These are phyloP conservation scores for Laothoe populi DNA, from an alignment of 2,888 invertebrate species.

Conservation along the genomic window DNA sequence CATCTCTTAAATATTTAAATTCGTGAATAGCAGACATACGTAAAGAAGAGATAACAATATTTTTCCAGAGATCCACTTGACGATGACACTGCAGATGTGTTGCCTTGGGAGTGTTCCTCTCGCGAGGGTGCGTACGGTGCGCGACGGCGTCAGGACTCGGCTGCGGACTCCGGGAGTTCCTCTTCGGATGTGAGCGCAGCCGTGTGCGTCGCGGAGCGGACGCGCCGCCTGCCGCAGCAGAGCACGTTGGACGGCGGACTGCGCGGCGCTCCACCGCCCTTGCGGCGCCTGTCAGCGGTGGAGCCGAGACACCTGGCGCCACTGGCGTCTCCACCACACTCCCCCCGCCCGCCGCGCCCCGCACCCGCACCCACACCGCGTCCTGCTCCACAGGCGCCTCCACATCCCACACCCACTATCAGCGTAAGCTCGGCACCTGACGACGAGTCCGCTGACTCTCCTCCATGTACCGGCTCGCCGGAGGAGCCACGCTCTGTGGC, in stretches of 20 bases:
- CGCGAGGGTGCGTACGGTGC: conserved; percentile 62
- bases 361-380: conserved; percentile 57
- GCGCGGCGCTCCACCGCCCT: conserved; percentile 77
- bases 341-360: conserved; percentile 67
- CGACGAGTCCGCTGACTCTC: conserved; percentile 73
- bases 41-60: background rate
- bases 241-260: conserved; percentile 88
- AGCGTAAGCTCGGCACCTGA: conserved; percentile 90
- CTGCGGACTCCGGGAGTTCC: conserved; percentile 89
- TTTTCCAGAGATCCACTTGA: conserved; percentile 67
- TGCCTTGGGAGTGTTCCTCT: conserved; percentile 68
- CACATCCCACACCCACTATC: conserved; percentile 80
- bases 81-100: conserved; percentile 68
- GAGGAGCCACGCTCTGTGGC: conserved; percentile 69
- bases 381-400: conserved; percentile 61
- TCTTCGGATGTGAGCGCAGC: conserved; percentile 89
- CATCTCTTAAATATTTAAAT: too few relatives aligned
- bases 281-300: conserved; percentile 76
- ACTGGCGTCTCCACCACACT: conserved; percentile 73
- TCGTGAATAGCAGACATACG: background rate
- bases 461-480: conserved; percentile 59
- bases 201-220: conserved; percentile 83
- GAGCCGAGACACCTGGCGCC: conserved; percentile 86
- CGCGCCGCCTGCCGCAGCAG: conserved; percentile 87
- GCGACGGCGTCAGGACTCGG: conserved; percentile 87